Evolutionary conservation across 2,113 vertebrate genomes (phyloP).

Genomic region (Turnix velox): DNA sequence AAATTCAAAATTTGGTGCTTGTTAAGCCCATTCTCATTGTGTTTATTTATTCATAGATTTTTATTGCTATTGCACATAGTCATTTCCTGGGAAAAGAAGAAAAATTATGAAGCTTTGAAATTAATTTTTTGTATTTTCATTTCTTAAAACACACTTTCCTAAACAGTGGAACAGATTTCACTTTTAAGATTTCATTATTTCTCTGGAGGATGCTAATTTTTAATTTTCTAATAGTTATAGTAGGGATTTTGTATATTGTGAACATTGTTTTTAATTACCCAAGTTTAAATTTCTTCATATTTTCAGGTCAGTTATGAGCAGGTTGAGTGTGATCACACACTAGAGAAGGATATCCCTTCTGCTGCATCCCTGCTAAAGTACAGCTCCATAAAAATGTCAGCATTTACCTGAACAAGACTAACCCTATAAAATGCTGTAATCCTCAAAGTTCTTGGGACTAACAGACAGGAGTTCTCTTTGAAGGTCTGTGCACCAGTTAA

Average conservation of each 20-base stretch:
- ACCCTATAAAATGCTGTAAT: not conserved
- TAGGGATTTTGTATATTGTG: accelerated
- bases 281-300: not conserved
- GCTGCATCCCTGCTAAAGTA: accelerated
- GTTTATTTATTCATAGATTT: not conserved
- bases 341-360: not conserved
- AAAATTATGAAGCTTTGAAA: not conserved
- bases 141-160: not conserved
- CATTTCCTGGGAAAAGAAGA: not conserved
- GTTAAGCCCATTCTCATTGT: not conserved
- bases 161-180: not conserved
- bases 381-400: not conserved
- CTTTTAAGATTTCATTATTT: not conserved
- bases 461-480: not conserved
- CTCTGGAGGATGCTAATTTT: not conserved
- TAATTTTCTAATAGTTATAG: not conserved
- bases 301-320: not conserved
- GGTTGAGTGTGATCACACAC: not conserved
- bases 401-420: not conserved
- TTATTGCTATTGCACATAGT: not conserved
- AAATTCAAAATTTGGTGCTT: not conserved
- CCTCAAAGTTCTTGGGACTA: not conserved
- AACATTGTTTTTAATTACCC: not conserved
- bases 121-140: not conserved
- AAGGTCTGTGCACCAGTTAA: not conserved